These are phyloP conservation scores for Penelope pileata DNA, from an alignment of 2,113 vertebrate species.

Conservation along the genomic window DNA sequence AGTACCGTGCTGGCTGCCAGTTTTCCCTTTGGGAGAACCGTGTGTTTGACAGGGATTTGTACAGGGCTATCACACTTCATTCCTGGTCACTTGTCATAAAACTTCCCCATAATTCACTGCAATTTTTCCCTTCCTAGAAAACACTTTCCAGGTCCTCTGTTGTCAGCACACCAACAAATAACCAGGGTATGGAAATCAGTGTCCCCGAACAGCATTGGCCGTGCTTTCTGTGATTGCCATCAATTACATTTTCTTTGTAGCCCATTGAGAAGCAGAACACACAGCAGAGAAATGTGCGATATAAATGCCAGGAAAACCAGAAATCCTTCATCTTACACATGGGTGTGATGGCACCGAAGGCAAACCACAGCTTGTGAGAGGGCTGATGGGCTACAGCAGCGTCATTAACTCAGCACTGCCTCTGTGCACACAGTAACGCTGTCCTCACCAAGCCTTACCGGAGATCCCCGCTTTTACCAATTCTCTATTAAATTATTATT, in stretches of 20 bases:
- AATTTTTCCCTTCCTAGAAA: background rate
- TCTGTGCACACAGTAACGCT: background rate
- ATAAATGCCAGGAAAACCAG: background rate
- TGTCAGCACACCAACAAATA: background rate
- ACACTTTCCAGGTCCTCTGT: background rate
- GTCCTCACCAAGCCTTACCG: rapidly evolving
- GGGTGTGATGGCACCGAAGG: background rate
- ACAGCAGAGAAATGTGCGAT: background rate
- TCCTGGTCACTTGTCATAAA: background rate
- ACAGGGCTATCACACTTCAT: background rate
- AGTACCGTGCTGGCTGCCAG: background rate
- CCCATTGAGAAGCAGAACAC: background rate
- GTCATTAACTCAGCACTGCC: background rate
- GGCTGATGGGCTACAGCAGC: background rate
- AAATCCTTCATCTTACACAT: background rate
- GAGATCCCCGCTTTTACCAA: background rate
- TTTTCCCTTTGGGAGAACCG: background rate
- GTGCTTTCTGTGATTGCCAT: background rate
- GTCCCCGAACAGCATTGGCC: background rate
- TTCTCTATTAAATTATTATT: background rate
- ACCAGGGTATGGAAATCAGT: background rate
- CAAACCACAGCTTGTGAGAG: background rate
- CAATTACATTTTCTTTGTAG: background rate
- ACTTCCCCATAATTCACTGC: background rate
- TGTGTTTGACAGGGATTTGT: background rate